Evolutionary conservation across 2,797 vertebrate species (phyloP).

Genomic region (Mastacembelus armatus): DNA sequence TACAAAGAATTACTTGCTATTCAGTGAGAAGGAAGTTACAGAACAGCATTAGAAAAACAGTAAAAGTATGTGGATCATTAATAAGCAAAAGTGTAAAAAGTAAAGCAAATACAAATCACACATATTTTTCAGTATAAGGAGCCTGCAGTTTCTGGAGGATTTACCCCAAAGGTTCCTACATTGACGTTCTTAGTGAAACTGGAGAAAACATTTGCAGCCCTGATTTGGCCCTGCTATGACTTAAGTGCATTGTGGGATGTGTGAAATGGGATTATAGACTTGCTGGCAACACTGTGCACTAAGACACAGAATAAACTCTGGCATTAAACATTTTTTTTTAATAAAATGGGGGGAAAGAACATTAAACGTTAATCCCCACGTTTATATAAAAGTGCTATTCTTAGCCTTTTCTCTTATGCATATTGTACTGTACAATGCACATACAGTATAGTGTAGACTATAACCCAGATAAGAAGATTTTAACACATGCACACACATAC

Average conservation of each 20-base stretch:
- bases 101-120: slow-evolving; percentile 9
- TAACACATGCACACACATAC: too few relatives aligned
- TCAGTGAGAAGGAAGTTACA: slow-evolving; percentile 5
- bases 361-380: slow-evolving; percentile 10
- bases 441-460: too few relatives aligned
- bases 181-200: slow-evolving; percentile 2
- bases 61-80: not conserved
- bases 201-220: slow-evolving; percentile 7
- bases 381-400: slow-evolving; percentile 19
- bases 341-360: slow-evolving; percentile 24
- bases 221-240: slow-evolving; percentile 14
- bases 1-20: too few relatives aligned
- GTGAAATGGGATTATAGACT: slow-evolving; percentile 40
- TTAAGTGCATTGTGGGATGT: slow-evolving; percentile 22
- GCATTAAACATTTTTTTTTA: slow-evolving; percentile 32
- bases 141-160: not conserved
- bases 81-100: not conserved
- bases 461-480: too few relatives aligned
- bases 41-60: not conserved
- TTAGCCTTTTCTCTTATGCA: slow-evolving; percentile 6
- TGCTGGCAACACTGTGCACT: slow-evolving; percentile 20
- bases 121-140: not conserved
- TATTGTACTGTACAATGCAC: too few relatives aligned
- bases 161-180: not conserved
- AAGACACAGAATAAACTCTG: slow-evolving; percentile 19